These are phyloP conservation scores for Pseudeuparius sepicola DNA, from an alignment of 2,888 invertebrate genomes.

Conservation along the genomic window DNA sequence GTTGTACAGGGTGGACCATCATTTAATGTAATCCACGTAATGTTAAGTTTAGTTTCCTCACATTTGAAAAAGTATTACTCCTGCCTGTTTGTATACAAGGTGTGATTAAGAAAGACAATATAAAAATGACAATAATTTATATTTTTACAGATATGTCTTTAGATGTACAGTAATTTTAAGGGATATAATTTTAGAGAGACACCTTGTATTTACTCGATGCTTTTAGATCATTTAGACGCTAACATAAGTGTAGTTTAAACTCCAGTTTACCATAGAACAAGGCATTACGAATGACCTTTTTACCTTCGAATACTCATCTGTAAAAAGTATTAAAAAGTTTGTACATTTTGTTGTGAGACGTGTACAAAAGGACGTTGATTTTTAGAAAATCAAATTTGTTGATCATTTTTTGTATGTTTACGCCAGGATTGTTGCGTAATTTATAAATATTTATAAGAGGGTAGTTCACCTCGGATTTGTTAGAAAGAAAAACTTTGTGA, in stretches of 20 bases:
- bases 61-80: constrained; percentile 33
- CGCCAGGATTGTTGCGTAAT: constrained; percentile 26
- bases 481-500: too few species aligned
- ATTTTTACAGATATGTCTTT: constrained; percentile 13
- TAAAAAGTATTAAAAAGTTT: constrained; percentile 33
- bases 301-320: constrained; percentile 36
- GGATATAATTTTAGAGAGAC: constrained; percentile 16
- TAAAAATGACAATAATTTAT: constrained; percentile 23
- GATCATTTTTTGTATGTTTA: constrained; percentile 17
- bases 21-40: constrained; percentile 19
- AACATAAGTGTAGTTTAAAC: constrained; percentile 27
- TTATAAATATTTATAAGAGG: too few species aligned
- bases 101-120: constrained; percentile 21
- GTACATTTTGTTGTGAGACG: too few species aligned
- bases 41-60: constrained; percentile 30
- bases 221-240: too few species aligned
- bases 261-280: constrained; percentile 38
- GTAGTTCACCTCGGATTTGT: too few species aligned
- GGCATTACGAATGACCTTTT: constrained; percentile 36
- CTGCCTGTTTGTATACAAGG: constrained; percentile 25
- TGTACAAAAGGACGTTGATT: too few species aligned
- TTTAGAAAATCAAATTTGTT: too few species aligned
- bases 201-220: constrained; percentile 20
- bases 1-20: constrained; percentile 24
- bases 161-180: constrained; percentile 14